Evolutionary conservation across 1,140 invertebrate species (phyloP).

Genomic region (Rhopalosiphum padi): DNA sequence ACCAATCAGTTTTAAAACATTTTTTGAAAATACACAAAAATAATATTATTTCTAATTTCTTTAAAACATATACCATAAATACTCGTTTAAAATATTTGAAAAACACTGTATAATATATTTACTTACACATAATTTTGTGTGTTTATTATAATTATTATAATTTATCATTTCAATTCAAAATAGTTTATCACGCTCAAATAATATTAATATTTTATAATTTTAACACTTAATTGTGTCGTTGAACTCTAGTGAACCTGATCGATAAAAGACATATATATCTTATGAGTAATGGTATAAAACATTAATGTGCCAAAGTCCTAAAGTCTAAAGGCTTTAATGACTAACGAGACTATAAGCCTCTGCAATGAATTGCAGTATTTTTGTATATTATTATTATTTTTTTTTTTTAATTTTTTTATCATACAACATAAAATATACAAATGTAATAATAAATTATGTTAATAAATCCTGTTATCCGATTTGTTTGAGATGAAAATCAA

Average conservation of each 20-base stretch:
- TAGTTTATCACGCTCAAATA: neutral
- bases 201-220: neutral
- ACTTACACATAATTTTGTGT: neutral
- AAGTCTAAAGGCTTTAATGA: neutral
- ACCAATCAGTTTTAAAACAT: neutral
- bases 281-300: neutral
- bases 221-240: neutral
- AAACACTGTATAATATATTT: neutral
- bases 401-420: neutral
- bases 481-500: neutral
- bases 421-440: neutral
- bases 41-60: neutral
- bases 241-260: slow-evolving; percentile 2
- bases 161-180: neutral
- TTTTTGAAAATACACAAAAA: neutral
- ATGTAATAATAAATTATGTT: neutral
- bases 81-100: neutral
- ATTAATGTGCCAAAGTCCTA: neutral
- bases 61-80: neutral
- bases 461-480: neutral
- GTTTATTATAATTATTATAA: neutral
- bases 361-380: neutral
- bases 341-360: neutral
- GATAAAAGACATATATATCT: neutral
- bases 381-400: neutral